Evolutionary conservation across 2,113 vertebrate genomes (phyloP).

Genomic region (Phylloscopus trochilus): DNA sequence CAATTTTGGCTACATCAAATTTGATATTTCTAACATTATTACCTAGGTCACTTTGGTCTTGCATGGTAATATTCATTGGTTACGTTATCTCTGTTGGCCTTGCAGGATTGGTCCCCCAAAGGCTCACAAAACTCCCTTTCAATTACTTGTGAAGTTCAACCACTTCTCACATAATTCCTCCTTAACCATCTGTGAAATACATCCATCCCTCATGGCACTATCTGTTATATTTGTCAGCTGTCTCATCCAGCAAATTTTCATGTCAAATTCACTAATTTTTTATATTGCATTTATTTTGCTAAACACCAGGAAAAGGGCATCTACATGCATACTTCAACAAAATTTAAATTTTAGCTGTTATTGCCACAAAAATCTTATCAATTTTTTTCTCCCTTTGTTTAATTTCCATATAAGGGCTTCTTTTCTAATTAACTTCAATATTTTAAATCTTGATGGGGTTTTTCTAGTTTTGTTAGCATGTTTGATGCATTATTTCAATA

Average conservation of each 20-base stretch:
- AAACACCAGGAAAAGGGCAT: not conserved
- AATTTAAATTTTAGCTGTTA: not conserved
- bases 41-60: not conserved
- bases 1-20: not conserved
- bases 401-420: not conserved
- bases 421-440: not conserved
- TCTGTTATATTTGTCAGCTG: not conserved
- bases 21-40: not conserved
- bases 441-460: not conserved
- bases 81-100: not conserved
- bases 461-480: not conserved
- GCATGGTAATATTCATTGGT: not conserved
- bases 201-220: not conserved
- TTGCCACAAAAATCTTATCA: not conserved
- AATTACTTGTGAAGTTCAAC: not conserved
- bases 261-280: not conserved
- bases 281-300: not conserved
- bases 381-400: not conserved
- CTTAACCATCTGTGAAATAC: not conserved
- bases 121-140: not conserved
- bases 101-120: not conserved
- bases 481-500: not conserved
- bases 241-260: not conserved
- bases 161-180: not conserved
- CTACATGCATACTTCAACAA: not conserved